Percentiles rank a stretch among this genome's conserved stretches.
Conservation (phyloP, 1,140 invertebrate genomes). For the Anthonomus grandis region DNA sequence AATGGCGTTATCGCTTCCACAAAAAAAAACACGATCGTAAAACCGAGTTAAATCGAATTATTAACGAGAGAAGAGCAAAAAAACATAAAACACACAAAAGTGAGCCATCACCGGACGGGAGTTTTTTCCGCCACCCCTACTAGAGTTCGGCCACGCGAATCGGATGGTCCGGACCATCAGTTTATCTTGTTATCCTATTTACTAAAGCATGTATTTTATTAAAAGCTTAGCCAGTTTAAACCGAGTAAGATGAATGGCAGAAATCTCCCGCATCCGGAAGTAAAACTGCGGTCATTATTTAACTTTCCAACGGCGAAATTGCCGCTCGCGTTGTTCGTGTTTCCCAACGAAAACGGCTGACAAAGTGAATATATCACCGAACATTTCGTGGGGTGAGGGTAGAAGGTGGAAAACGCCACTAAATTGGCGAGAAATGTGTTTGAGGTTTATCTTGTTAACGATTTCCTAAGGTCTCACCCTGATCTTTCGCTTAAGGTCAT, state of each 20-base stretch:
- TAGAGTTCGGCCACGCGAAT: too few relatives aligned
- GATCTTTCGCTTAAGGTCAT: too few relatives aligned
- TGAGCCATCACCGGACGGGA: too few relatives aligned
- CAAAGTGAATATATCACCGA: constrained; percentile 18
- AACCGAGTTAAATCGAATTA: too few relatives aligned
- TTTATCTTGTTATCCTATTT: constrained; percentile 22
- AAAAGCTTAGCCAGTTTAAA: constrained; percentile 27
- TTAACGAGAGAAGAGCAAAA: too few relatives aligned
- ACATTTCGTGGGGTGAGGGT: not conserved
- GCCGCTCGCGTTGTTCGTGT: constrained; percentile 13
- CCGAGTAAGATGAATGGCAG: constrained; percentile 26
- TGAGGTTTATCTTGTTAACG: constrained; percentile 2
- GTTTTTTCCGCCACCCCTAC: too few relatives aligned
- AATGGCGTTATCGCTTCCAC: too few relatives aligned
- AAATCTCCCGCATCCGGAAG: constrained; percentile 26
- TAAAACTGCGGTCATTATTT: constrained; percentile 30
- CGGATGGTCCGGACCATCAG: too few relatives aligned
- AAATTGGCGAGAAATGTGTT: not conserved
- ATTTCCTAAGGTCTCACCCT: too few relatives aligned
- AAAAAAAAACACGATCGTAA: too few relatives aligned
- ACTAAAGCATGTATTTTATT: constrained; percentile 25
- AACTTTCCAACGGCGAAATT: constrained; percentile 21
- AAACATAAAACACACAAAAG: too few relatives aligned
- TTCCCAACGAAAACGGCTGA: constrained; percentile 13
- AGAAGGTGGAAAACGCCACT: too few relatives aligned